Evolutionary conservation across 2,888 invertebrate species (phyloP).

Genomic region (Trileptium ribeirensis): DNA sequence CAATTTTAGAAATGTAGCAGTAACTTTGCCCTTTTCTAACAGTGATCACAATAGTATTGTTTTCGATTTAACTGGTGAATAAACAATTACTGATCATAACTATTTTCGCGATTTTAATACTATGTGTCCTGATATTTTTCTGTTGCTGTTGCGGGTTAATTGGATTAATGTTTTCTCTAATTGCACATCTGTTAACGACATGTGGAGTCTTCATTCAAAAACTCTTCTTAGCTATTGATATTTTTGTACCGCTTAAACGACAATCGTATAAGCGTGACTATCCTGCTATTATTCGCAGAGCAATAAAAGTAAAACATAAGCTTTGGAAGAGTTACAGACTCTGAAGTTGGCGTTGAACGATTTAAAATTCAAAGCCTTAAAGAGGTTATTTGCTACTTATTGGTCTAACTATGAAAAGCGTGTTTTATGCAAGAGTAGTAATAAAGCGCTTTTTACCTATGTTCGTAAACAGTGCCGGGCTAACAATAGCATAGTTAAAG

Average conservation of each 20-base stretch:
- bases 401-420: neutral
- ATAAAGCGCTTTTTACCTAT: neutral
- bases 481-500: neutral
- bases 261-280: neutral
- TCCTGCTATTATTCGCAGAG: neutral
- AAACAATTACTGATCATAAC: neutral
- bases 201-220: neutral
- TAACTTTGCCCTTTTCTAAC: neutral
- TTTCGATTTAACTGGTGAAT: neutral
- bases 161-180: neutral
- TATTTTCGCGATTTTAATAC: neutral
- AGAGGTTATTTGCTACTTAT: neutral
- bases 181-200: neutral
- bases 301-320: neutral
- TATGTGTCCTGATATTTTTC: neutral
- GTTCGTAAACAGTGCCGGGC: neutral
- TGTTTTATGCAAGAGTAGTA: neutral
- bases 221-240: neutral
- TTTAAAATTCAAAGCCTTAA: too few relatives aligned
- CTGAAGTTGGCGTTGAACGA: too few relatives aligned
- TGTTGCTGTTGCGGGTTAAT: neutral
- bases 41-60: neutral
- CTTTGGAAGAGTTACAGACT: neutral
- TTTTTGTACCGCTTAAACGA: neutral
- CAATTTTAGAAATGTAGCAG: neutral